These are phyloP conservation scores for Pseudopodoces humilis DNA, from an alignment of 2,113 vertebrate species.

Conservation along the genomic window DNA sequence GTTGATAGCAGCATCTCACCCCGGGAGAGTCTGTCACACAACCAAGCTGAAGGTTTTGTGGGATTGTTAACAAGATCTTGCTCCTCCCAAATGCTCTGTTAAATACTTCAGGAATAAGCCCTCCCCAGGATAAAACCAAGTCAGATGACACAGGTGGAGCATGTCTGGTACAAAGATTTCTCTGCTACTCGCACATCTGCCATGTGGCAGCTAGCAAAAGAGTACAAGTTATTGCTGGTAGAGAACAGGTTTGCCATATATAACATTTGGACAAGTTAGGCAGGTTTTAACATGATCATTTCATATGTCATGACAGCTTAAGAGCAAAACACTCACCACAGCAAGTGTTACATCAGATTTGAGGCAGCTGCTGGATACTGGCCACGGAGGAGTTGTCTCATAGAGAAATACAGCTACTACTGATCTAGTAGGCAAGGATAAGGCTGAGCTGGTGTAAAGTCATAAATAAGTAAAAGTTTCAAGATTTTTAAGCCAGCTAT, in stretches of 20 bases:
- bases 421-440: neutral
- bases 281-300: conserved; percentile 1
- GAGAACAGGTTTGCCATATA: neutral
- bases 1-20: neutral
- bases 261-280: conserved; percentile 17
- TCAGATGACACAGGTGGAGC: neutral
- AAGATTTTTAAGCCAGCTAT: neutral
- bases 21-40: neutral
- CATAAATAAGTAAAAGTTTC: neutral
- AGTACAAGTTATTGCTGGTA: neutral
- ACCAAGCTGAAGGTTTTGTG: neutral
- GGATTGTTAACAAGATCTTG: conserved; percentile 30
- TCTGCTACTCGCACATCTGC: neutral
- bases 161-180: neutral
- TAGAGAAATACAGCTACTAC: neutral
- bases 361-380: neutral
- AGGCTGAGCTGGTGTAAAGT: neutral
- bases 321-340: conserved; percentile 20
- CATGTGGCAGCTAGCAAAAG: neutral
- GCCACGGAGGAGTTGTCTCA: neutral
- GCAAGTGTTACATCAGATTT: neutral
- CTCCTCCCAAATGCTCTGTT: neutral
- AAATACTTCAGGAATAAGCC: neutral
- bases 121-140: neutral
- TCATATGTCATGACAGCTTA: neutral